A percentile compares a stretch with the other conserved stretches of the same genome.
Conservation (phyloP, 2,113 vertebrate species). For the Pseudorectes ferrugineus region DNA sequence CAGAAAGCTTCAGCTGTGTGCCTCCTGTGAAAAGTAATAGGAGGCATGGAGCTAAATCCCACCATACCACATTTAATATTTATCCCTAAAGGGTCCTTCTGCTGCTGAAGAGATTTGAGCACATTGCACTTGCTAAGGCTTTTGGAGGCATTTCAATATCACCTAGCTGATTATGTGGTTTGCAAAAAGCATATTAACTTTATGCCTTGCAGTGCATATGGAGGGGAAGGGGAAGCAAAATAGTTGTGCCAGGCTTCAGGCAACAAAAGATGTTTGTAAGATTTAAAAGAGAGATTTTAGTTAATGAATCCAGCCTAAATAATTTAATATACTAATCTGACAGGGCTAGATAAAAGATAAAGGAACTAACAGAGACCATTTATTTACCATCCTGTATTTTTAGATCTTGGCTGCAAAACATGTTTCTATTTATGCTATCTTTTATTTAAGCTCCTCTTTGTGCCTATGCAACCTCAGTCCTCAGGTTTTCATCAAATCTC, state of each 20-base stretch:
- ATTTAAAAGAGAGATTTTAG: neutral
- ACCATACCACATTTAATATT: neutral
- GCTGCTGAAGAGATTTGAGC: neutral
- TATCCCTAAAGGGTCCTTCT: constrained; percentile 12
- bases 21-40: neutral
- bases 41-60: neutral
- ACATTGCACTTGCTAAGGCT: neutral
- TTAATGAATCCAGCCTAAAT: neutral
- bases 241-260: neutral
- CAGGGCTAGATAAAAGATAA: neutral
- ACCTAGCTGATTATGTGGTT: neutral
- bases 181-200: neutral
- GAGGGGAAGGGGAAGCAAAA: neutral
- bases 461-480: neutral
- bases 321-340: neutral
- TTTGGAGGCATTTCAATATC: neutral
- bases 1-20: neutral
- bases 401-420: neutral
- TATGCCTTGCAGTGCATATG: neutral
- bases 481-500: neutral
- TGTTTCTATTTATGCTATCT: neutral
- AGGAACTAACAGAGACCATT: neutral
- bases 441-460: neutral
- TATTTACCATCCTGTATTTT: neutral
- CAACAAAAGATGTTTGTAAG: neutral